Percentiles rank a stretch among this genome's conserved stretches.
Evolutionary conservation across 2,113 vertebrate genomes (phyloP).

Genomic region (Tupaia tana): DNA sequence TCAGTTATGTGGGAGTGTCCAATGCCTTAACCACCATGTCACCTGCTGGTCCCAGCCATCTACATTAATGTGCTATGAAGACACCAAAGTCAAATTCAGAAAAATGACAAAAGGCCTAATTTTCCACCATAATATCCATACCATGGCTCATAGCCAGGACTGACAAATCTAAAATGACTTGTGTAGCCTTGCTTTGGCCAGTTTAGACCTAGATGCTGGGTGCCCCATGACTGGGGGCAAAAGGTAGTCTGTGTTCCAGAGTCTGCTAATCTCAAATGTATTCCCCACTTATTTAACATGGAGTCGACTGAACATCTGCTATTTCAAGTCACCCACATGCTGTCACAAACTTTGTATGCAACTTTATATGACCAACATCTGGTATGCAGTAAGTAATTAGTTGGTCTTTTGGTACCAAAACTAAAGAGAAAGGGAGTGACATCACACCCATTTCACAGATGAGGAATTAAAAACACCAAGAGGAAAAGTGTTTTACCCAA

Average conservation of each 20-base stretch:
- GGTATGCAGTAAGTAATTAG: not conserved
- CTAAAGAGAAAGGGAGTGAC: not conserved
- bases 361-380: not conserved
- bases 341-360: not conserved
- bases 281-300: not conserved
- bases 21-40: no score
- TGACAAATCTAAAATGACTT: not conserved
- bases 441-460: not conserved
- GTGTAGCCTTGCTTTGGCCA: not conserved
- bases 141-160: not conserved
- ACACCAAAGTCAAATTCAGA: not conserved
- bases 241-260: not conserved
- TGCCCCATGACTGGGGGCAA: not conserved
- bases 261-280: not conserved
- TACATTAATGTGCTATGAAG: not conserved
- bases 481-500: not conserved
- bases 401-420: not conserved
- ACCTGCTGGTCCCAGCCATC: not conserved
- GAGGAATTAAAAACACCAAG: not conserved
- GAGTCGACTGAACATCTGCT: not conserved
- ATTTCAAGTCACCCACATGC: not conserved
- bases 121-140: not conserved
- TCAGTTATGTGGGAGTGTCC: no score
- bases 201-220: not conserved
- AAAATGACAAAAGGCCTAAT: not conserved